Evolutionary conservation across 2,888 invertebrate species (phyloP), one percentile per base, ranked within the genome.

Genomic region (Steinernema carpocapsae): DNA sequence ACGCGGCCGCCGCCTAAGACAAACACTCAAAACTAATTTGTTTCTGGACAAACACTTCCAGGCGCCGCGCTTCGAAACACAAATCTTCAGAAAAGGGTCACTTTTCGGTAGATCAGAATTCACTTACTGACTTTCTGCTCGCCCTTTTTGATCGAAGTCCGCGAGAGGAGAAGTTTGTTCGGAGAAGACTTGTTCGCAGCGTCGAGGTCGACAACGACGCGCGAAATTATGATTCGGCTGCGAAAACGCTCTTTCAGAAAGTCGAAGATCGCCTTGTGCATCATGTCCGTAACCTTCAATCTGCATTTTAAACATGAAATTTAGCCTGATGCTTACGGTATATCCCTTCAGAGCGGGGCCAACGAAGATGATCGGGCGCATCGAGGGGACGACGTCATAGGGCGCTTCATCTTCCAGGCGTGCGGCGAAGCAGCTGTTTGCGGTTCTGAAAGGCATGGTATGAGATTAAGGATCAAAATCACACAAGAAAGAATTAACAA

Each of bases 221-320:
- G 46, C 14, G 71, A 48, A n/a, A 71, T 71, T 12, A 71, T 71
- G 51, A 71, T 71, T 17, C 71, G 24, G 29, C 96, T 97, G 90
- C 96, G 95, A 89, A 99, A 99, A 85, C 94, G 92, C 90, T 96
- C 94, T 90, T 99, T 99, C 83, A 99, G 91, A 90, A 94, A 99
- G 91, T 99, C 97, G 90, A 99, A 99, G 84, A 99, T 92, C 82
- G 97, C 97, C 90, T 99, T 99, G 90, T 99, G 99, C 97, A 99
- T 99, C 97, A 99, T 99, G 89, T 99, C 99, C 73, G 97, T 99
- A 87, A 99, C 97, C 90, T 97, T 97, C 91, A 97, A 99, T 82
- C 97, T 97, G 3, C 2, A 19, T 17, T 48, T 48, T 14, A 17
- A 3, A 17, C 2, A 14, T 2, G 17, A 19, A 19, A 48, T 19